Base-by-base conservation (phyloP, 1,140 invertebrate species). In the Drosophila orosa region DNA sequence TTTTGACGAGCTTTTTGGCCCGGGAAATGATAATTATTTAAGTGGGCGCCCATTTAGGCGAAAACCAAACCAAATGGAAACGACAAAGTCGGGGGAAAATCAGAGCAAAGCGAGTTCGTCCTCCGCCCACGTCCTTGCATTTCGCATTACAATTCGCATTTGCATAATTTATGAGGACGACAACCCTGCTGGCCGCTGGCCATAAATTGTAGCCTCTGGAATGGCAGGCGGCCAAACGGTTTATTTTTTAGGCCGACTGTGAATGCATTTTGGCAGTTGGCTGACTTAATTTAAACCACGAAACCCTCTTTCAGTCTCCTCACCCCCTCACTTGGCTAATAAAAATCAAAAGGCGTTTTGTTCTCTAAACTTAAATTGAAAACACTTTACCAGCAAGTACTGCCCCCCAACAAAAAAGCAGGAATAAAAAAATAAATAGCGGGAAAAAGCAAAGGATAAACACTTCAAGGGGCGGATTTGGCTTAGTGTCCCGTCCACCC, bases 261-360 rank as follows among this genome's bases (percentile, higher is more conserved):
- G 47, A 81, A 68, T 82, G 74, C 68, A 74, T 81, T 82, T 78
- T 78, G 71, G 54, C 61, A 58, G 44, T 6, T 10, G 24, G 27
- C 72, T 58, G 50, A 19, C 71, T 58, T 69, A 54, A 40, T 69
- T 62, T 35, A 6, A 1, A 9, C n/a, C 44, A 22, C 29, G 10
- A 19, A 54, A 15, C 17, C 40, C 37, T 29, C 12, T 29, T n/a
- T 5, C 3, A 6, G 5, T 22, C 17, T 22, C 1, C 24, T 22
- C 48, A 6, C 60, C 37, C 47, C 12, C 19, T 5, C 31, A 19
- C 44, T 63, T 37, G 57, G 71, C 79, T 87, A 89, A 89, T 89
- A 87, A 87, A 87, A 89, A 87, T 87, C 84, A 87, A 89, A 87
- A 89, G 84, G 84, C 84, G 84, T 89, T 87, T 89, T 87, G 84